Evolutionary conservation across 2,113 vertebrate genomes (phyloP).

Genomic region (Gasterosteus aculeatus): DNA sequence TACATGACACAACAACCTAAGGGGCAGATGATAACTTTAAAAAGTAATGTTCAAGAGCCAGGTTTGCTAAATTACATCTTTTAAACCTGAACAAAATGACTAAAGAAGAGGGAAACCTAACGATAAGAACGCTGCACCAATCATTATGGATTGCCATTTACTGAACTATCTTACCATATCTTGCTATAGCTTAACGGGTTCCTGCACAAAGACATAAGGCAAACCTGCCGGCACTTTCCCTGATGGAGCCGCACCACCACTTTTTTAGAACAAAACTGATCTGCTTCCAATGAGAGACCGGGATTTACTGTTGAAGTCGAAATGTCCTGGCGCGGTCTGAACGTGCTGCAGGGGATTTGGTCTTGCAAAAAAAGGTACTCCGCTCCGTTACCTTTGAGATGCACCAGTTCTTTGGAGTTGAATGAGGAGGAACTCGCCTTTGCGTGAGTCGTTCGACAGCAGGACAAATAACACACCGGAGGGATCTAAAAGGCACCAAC

Average conservation of each 20-base stretch:
- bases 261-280: no score
- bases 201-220: neutral
- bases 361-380: no score
- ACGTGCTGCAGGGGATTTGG: no score
- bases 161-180: neutral
- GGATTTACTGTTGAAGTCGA: neutral
- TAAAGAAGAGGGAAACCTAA: neutral
- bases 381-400: no score
- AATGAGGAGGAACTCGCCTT: no score
- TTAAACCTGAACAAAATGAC: neutral
- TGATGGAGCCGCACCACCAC: neutral
- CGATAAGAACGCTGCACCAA: neutral
- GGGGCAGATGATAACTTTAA: neutral
- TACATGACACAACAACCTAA: neutral
- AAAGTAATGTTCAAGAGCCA: neutral
- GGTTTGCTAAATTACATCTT: neutral
- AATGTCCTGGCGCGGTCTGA: neutral
- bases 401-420: no score
- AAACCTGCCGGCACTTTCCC: neutral
- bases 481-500: no score
- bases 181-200: neutral
- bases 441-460: no score
- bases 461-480: no score
- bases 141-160: neutral
- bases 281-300: neutral